Evolutionary conservation across 2,113 vertebrate species (phyloP).

Genomic region (Catharus bicknelli): DNA sequence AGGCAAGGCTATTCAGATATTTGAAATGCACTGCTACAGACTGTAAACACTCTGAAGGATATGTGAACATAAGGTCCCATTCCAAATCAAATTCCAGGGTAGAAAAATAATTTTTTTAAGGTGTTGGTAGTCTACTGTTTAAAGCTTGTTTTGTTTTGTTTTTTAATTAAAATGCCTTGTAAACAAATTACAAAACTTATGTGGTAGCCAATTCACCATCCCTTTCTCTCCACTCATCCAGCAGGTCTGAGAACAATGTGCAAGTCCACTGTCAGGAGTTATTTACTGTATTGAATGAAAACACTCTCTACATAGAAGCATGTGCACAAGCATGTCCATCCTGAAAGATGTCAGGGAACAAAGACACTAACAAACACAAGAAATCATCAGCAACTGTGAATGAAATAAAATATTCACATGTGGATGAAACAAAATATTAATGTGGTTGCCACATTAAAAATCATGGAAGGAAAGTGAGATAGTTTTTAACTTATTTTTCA

Average conservation of each 20-base stretch:
- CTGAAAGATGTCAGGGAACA: neutral
- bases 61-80: neutral
- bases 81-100: neutral
- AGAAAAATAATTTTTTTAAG: neutral
- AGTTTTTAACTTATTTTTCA: constrained; percentile 20
- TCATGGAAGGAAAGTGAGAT: neutral
- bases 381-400: neutral
- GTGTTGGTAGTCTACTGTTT: neutral
- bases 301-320: neutral
- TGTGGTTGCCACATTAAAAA: neutral
- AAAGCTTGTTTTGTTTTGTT: neutral
- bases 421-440: neutral
- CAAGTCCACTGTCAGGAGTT: neutral
- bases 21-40: constrained; percentile 4
- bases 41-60: neutral
- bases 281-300: neutral
- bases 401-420: neutral
- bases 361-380: neutral
- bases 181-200: neutral
- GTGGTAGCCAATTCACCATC: neutral
- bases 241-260: neutral
- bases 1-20: neutral
- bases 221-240: neutral
- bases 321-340: neutral
- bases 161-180: neutral